These are phyloP conservation scores for Thereva nobilitata DNA, from an alignment of 2,888 invertebrate species.

Conservation along the genomic window DNA sequence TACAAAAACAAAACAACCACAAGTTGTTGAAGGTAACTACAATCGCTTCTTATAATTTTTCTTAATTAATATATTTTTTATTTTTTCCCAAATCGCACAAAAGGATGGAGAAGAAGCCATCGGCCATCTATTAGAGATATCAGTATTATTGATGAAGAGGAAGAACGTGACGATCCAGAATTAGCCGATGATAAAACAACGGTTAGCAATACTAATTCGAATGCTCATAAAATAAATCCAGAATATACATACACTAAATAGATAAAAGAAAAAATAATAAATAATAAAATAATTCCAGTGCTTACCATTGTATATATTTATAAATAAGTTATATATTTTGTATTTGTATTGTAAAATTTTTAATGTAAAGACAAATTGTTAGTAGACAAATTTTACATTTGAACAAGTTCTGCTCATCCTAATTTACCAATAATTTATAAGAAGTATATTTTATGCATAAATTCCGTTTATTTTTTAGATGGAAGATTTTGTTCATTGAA, in stretches of 20 bases:
- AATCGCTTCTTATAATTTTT: not conserved
- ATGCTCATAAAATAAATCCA: slow-evolving; percentile 49
- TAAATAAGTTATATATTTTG: no score
- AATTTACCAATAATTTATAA: no score
- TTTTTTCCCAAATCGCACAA: not conserved
- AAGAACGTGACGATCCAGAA: slow-evolving; percentile 66
- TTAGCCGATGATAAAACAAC: slow-evolving; percentile 51
- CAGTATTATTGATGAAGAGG: slow-evolving; percentile 83
- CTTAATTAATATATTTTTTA: not conserved
- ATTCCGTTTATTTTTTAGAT: no score
- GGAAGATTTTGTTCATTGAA: no score
- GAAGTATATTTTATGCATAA: no score
- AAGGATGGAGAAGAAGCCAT: slow-evolving; percentile 78
- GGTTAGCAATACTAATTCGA: slow-evolving; percentile 54
- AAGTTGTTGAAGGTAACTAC: slow-evolving; percentile 64
- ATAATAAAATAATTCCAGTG: no score
- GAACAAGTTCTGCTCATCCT: no score
- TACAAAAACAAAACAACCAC: slow-evolving; percentile 75
- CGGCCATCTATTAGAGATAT: slow-evolving; percentile 84
- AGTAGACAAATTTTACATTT: no score
- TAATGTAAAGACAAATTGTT: no score
- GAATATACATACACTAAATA: slow-evolving; percentile 47
- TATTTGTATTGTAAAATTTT: no score
- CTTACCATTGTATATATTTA: no score
- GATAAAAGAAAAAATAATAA: not conserved